Conservation (phyloP, 2,113 vertebrate genomes). For the Neomonachus schauinslandi region DNA sequence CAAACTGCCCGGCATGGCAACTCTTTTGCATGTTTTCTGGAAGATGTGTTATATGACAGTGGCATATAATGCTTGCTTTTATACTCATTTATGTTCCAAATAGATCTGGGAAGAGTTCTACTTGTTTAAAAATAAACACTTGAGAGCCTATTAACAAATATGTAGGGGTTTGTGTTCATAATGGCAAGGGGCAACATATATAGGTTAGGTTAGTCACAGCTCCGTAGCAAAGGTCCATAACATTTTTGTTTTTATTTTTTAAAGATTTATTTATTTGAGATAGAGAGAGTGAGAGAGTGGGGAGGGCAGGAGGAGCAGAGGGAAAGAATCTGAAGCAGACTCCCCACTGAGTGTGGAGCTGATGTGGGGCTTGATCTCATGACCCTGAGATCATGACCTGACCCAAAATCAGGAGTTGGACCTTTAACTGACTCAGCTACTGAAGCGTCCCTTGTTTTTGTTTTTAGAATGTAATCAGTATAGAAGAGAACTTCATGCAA, state of each 20-base stretch:
- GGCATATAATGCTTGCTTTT: background rate
- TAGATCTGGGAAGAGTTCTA: background rate
- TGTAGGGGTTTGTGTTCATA: background rate
- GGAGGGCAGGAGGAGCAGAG: background rate
- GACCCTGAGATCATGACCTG: background rate
- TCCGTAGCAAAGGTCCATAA: background rate
- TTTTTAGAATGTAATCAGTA: background rate
- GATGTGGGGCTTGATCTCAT: background rate
- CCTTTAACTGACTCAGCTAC: background rate
- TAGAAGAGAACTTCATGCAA: background rate
- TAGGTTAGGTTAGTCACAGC: background rate
- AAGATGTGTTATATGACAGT: background rate
- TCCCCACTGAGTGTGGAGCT: background rate
- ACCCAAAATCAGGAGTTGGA: background rate
- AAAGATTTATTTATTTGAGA: background rate
- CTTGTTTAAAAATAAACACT: background rate
- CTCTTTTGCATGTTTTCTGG: background rate
- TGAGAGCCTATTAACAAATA: background rate
- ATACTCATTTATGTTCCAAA: constrained; percentile 31
- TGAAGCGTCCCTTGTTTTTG: background rate
- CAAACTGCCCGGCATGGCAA: background rate
- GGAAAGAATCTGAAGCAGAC: background rate
- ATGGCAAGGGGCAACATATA: background rate
- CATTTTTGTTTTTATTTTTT: background rate
- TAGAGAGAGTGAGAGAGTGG: background rate